Conservation (phyloP, 2,888 invertebrate species). For the Gryllus longicercus region DNA sequence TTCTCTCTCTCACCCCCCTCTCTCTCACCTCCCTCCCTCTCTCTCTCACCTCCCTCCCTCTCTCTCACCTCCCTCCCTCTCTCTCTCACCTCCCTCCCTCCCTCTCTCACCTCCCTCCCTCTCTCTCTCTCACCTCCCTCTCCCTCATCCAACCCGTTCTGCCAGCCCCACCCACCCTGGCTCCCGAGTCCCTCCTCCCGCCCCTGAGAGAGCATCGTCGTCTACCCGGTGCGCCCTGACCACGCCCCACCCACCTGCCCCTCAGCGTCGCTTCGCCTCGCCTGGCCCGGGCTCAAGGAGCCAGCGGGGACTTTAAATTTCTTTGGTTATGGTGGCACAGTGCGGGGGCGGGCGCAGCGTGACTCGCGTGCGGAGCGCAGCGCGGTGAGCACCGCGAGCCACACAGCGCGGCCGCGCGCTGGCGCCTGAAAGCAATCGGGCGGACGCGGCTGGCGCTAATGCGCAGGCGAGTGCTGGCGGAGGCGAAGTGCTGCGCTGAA, state of each 20-base stretch:
- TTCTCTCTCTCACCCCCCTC: no score
- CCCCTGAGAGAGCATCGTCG: not conserved
- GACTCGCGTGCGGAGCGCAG: not conserved
- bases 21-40: no score
- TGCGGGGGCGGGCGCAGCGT: not conserved
- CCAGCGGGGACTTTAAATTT: not conserved
- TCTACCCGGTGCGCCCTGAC: not conserved
- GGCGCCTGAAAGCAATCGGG: no score
- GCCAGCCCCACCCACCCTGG: not conserved
- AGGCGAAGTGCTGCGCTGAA: no score
- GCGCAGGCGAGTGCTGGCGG: no score
- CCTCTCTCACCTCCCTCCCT: no score
- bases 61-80: no score
- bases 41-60: no score
- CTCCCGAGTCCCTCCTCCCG: not conserved
- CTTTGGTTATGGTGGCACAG: not conserved
- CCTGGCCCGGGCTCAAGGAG: not conserved
- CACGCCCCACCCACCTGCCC: not conserved
- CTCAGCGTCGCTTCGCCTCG: not conserved
- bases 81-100: no score
- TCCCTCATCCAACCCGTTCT: not conserved
- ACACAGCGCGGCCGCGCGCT: not conserved
- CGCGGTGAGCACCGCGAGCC: not conserved
- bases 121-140: not conserved
- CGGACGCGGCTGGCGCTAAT: no score